phyloP scores from a whole-genome alignment of 2,113 vertebrate species.

The Corythornis madagascariensis region DNA sequence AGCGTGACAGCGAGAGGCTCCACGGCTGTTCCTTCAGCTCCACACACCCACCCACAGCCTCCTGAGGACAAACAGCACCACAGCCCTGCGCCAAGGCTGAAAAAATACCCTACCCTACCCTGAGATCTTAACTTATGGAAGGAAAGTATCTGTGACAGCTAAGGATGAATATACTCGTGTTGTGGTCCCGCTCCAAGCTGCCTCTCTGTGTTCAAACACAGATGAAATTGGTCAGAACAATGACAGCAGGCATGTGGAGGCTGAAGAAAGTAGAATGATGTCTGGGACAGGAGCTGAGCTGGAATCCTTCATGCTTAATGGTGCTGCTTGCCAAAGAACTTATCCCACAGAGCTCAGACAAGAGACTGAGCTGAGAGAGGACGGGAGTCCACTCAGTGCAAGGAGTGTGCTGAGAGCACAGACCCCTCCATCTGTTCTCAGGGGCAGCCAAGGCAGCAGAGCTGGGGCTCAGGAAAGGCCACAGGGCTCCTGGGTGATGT shows the following conservation, averaged over 20 bases:
- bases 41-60: neutral
- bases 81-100: neutral
- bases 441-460: neutral
- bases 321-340: neutral
- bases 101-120: no score
- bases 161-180: fast-evolving
- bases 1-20: neutral
- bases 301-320: neutral
- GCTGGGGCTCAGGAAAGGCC: neutral
- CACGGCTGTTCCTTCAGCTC: neutral
- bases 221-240: neutral
- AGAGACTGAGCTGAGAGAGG: neutral
- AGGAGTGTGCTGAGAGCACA: no score
- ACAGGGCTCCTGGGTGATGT: fast-evolving
- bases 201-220: neutral
- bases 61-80: no score
- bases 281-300: neutral
- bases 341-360: neutral
- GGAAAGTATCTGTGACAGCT: neutral
- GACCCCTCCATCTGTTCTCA: fast-evolving
- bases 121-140: neutral
- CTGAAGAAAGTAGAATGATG: neutral
- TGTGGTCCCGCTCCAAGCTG: neutral
- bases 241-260: fast-evolving
- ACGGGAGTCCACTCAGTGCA: neutral